Evolutionary conservation across 2,888 invertebrate genomes (phyloP), one percentile per base, ranked within the genome.

Genomic region (Corythucha ciliata): DNA sequence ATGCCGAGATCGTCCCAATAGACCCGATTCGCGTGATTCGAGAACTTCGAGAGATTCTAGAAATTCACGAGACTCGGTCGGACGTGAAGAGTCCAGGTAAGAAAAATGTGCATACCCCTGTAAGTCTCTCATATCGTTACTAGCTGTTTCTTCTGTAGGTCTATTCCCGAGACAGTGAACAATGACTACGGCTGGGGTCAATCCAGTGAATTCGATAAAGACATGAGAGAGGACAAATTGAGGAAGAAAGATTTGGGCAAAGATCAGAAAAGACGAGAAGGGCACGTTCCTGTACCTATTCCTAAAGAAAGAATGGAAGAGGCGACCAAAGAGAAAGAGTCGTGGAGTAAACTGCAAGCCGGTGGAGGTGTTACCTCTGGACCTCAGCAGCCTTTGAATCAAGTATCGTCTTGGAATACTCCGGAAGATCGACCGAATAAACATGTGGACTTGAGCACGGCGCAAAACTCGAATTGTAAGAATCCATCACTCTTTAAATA

Each of bases 1-100:
- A 59, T 76, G 75, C 54, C 69, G 76, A 3, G 77, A 77, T 62
- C 74, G 75, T 55, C 69, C 74, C 21, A 67, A 76, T 42, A 68
- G 76, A 55, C 76, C 77, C 1, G 77, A 77, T 59, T 76, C 76
- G 52, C 70, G 76, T 3, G 77, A 77, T 62, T 74, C 74, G 54
- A 68, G 75, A 14, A 67, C 74, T 22, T 70, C 74, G 55, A 62
- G 79, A 63, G 72, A 75, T 64, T 71, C 76, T 54, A 66, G 74
- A 60, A 64, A 68, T 46, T 68, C 71, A 62, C 57, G 69, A 45
- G 69, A 68, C 27, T 71, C 72, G 2, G 69, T 68, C n/a, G n/a
- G n/a, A 55, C 66, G 72, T 52, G 77, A 76, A 60, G 72, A 73
- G 4, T 60, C 65, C 46, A 73, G 72, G 63, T 74, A 71, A 71